phyloP scores from a whole-genome alignment of 2,797 vertebrate species.

The Pseudotriccus pelzelni region DNA sequence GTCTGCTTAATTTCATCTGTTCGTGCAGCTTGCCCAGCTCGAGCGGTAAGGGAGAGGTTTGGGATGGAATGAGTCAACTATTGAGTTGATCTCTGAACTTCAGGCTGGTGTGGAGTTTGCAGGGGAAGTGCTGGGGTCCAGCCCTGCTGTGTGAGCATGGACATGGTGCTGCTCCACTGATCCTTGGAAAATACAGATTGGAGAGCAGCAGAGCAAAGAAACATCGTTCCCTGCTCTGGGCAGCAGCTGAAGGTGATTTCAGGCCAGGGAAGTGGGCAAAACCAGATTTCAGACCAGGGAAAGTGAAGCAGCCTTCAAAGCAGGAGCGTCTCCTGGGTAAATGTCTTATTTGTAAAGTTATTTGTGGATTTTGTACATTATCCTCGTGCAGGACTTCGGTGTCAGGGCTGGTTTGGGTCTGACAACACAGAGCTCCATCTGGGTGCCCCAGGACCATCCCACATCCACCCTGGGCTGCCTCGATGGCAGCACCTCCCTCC shows the following conservation, averaged over 20 bases:
- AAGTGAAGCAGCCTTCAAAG: not conserved
- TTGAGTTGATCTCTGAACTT: not conserved
- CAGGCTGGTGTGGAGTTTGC: not conserved
- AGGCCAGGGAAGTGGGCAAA: not conserved
- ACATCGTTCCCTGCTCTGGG: no score
- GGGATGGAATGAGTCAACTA: not conserved
- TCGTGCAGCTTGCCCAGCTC: not conserved
- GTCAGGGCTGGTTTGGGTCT: not conserved
- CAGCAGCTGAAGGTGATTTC: not conserved
- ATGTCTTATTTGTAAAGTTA: not conserved
- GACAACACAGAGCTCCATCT: not conserved
- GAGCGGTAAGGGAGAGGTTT: not conserved
- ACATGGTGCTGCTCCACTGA: not conserved
- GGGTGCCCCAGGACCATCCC: not conserved
- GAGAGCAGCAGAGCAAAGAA: not conserved
- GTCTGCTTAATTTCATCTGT: not conserved
- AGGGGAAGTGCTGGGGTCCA: not conserved
- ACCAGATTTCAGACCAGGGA: not conserved
- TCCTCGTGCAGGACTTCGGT: not conserved
- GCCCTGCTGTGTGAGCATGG: not conserved
- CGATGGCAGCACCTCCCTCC: not conserved
- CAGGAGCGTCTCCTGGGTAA: not conserved
- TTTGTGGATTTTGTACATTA: not conserved
- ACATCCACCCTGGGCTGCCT: not conserved
- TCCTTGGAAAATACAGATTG: rapidly evolving